Evolutionary conservation across 2,888 invertebrate genomes (phyloP), one percentile per base, ranked within the genome.

Genomic region (Nomada ruficornis): DNA sequence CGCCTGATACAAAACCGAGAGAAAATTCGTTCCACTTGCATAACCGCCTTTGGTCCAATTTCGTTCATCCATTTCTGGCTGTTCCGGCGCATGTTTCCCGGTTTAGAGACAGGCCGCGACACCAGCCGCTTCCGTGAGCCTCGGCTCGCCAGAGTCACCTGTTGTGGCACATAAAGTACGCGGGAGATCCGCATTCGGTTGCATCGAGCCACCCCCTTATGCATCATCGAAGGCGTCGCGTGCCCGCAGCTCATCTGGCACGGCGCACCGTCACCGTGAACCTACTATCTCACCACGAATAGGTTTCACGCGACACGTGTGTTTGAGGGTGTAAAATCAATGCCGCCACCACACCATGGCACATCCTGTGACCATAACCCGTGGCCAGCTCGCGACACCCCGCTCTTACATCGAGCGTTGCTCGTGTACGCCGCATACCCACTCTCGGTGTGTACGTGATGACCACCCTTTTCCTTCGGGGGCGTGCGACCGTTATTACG

Each of bases 201-300:
- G 87, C 82, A 76, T 69, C 84, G 76, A 72, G 67, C 65, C 83
- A 59, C 74, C 75, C 81, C 75, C 86, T 80, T 78, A 87, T 87
- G 82, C 85, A 89, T 91, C 91, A 92, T 91, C 87, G 86, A 79
- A 86, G 86, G 76, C 85, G 89, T 93, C 91, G 93, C 93, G 93
- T 93, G 93, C 88, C 91, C 88, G 80, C 84, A 90, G 90, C 91
- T 93, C 93, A 92, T 93, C 93, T 91, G 89, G 89, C 86, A 87
- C 80, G 65, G 84, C 85, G 88, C 88, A 86, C 88, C 88, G 90
- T 89, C 90, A 88, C 87, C 85, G 86, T 88, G 84, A 82, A 86
- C 89, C 85, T 88, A 91, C 91, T 91, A 93, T 91, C 91, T 92
- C 90, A 91, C 86, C 88, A 80, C 86, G 89, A 92, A 91, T 90